Percentiles rank a stretch among this genome's conserved stretches.
These are phyloP conservation scores for Anaspis maculata DNA, from an alignment of 2,888 invertebrate genomes.

Conservation along the genomic window DNA sequence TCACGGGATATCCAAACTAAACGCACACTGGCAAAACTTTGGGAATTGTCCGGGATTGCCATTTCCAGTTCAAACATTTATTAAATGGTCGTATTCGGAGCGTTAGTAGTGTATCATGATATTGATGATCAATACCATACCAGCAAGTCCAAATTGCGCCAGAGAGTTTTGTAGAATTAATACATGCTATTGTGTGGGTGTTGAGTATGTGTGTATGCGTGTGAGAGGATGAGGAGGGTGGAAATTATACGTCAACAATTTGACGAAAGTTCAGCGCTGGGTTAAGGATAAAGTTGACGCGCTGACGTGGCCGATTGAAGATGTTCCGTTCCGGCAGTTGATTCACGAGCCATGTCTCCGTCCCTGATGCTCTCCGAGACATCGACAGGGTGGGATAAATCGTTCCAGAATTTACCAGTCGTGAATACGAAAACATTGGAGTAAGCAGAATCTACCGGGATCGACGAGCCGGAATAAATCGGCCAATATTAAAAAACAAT, in stretches of 20 bases:
- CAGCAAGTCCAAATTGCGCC: background rate
- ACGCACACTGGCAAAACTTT: slow-evolving; percentile 15
- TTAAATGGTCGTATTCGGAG: slow-evolving; percentile 5
- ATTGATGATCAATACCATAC: background rate
- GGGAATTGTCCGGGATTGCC: slow-evolving; percentile 13
- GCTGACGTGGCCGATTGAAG: slow-evolving; percentile 16
- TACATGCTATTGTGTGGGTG: no score
- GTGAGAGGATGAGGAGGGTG: no score
- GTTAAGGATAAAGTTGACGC: slow-evolving; percentile 12
- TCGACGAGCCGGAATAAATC: no score
- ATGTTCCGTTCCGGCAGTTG: slow-evolving; percentile 11
- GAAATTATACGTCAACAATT: slow-evolving; percentile 9
- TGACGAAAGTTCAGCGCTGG: slow-evolving; percentile 11
- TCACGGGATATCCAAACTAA: slow-evolving; percentile 12
- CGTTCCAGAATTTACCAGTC: slow-evolving; percentile 20
- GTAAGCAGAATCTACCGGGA: slow-evolving; percentile 16
- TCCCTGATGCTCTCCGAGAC: slow-evolving; percentile 18
- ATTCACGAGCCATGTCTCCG: slow-evolving; percentile 11
- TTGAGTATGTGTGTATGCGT: no score
- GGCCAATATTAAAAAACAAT: no score
- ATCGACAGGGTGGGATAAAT: slow-evolving; percentile 23
- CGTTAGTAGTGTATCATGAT: no score
- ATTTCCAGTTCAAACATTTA: slow-evolving; percentile 11
- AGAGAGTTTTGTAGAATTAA: background rate
- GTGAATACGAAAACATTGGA: slow-evolving; percentile 21